Evolutionary conservation across 2,797 vertebrate species (phyloP), one percentile per base, ranked within the genome.

Genomic region (Sebastes glaucus): DNA sequence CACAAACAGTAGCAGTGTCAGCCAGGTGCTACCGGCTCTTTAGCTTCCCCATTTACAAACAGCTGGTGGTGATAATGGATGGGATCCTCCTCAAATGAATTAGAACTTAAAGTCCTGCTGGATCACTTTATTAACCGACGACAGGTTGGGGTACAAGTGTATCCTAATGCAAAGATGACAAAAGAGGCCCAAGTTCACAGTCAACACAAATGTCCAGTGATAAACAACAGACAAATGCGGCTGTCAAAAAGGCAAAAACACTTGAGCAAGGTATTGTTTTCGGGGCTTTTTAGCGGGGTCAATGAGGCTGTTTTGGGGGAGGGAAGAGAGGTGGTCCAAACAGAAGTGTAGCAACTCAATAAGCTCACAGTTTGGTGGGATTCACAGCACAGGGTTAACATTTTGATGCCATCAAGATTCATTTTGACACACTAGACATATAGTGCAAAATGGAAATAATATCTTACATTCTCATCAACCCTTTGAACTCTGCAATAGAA

Each of bases 1-100:
- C 22, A 49, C 20, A 22, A 64, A 71, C 14, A 33, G 63, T 14
- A 46, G 7, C 13, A 38, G 16, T 0, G 30, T 42, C 46, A 53
- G 9, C 20, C 56, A 22, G 30, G 11, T 64, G 68, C 46, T n/a
- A 38, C 27, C 16, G 22, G 61, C 64, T 67, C 30, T 71, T 60
- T n/a, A 18, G 28, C 38, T 52, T 63, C 25, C 23, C 16, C 62
- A 62, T 63, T 66, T 52, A 64, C 9, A 63, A 79, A 52, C 49
- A 61, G 69, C 53, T 70, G 25, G 49, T 30, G 62, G n/a, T 33
- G 62, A 66, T 75, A 49, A 75, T 30, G 10, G 13, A 56, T 52
- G 8, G 16, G 57, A 80, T 78, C 57, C 61, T 70, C 55, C 57
- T 75, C 23, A 53, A 78, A 72, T 30, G 66, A 77, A 83, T 84